A percentile compares a stretch with the other conserved stretches of the same genome.
Conservation (phyloP, 2,797 vertebrate genomes). For the Staurois parvus region DNA sequence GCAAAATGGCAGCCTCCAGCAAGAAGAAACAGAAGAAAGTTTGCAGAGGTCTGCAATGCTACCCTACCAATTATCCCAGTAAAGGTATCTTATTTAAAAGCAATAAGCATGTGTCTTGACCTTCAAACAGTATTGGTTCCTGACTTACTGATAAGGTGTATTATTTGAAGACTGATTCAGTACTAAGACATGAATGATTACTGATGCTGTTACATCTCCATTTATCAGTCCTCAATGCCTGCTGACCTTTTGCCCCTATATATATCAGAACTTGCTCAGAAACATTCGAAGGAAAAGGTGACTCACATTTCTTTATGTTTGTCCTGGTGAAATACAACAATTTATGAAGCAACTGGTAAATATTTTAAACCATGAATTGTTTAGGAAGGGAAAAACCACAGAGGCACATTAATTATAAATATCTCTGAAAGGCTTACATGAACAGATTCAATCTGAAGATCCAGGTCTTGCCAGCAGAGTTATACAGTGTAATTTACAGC, state of each 20-base stretch:
- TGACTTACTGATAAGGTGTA: not conserved
- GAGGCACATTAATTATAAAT: conserved; percentile 51
- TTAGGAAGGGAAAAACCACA: conserved; percentile 21
- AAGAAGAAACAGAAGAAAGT: no score
- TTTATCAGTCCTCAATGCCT: not conserved
- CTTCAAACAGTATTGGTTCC: not conserved
- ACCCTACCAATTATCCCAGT: no score
- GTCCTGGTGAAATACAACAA: conserved; percentile 24
- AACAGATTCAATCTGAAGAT: conserved; percentile 23
- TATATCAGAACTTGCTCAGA: not conserved
- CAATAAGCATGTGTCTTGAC: not conserved
- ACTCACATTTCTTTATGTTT: conserved; percentile 15
- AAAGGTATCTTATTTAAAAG: no score
- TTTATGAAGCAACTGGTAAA: conserved; percentile 41
- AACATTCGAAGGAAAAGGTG: not conserved
- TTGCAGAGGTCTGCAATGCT: no score
- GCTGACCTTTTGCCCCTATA: not conserved
- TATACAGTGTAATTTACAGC: not conserved
- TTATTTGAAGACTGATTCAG: not conserved
- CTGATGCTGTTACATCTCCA: conserved; percentile 1
- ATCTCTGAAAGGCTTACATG: conserved; percentile 33
- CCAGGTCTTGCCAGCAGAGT: conserved; percentile 20
- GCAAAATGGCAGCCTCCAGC: no score
- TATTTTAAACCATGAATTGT: conserved; percentile 54
- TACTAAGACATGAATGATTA: not conserved